Percentiles rank a stretch among this genome's conserved stretches.
These are phyloP conservation scores for Actenoides lindsayi DNA, from an alignment of 2,113 vertebrate genomes.

Conservation along the genomic window DNA sequence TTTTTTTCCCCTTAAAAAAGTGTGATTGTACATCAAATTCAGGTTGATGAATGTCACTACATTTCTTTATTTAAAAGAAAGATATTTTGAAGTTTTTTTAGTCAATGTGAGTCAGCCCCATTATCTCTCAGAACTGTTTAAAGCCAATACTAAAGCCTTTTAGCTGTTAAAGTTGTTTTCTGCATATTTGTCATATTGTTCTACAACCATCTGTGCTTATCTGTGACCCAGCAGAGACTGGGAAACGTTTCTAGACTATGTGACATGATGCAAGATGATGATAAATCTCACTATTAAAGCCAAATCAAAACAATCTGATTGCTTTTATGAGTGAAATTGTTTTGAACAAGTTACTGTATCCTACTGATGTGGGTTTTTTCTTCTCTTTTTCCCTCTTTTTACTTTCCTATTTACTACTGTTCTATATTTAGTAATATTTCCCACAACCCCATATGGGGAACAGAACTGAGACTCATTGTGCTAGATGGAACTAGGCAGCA, in stretches of 20 bases:
- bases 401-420: background rate
- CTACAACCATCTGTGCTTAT: background rate
- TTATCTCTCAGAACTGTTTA: background rate
- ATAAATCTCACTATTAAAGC: background rate
- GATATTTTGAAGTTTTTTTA: background rate
- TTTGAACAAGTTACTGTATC: background rate
- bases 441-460: background rate
- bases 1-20: background rate
- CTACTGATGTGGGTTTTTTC: background rate
- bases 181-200: background rate
- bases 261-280: background rate
- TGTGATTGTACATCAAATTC: background rate
- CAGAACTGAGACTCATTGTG: background rate
- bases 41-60: background rate
- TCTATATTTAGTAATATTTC: background rate
- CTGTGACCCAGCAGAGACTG: background rate
- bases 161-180: background rate
- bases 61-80: background rate
- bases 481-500: background rate
- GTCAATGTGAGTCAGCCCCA: background rate
- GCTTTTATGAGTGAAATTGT: background rate
- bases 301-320: background rate
- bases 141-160: background rate
- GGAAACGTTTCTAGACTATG: background rate
- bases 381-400: background rate